Conservation (phyloP, 2,797 vertebrate genomes). For the Tadarida brasiliensis region DNA sequence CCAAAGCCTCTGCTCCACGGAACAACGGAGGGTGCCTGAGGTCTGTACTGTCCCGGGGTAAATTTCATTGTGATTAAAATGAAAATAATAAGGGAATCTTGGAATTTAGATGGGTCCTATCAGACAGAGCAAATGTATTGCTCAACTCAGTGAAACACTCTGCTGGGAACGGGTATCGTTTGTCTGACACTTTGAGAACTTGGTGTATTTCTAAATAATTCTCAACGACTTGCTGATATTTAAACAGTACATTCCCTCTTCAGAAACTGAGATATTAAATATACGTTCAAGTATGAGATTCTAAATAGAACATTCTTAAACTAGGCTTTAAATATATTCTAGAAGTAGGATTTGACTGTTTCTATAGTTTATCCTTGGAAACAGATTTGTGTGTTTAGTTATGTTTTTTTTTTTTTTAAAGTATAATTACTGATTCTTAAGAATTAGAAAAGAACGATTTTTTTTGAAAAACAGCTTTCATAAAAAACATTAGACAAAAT, state of each 20-base stretch:
- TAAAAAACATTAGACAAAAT: slow-evolving; percentile 62
- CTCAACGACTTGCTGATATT: not conserved
- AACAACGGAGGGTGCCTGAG: slow-evolving; percentile 71
- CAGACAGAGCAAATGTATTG: not conserved
- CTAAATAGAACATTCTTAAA: slow-evolving; percentile 44
- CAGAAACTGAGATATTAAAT: slow-evolving; percentile 24
- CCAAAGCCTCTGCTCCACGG: slow-evolving; percentile 79
- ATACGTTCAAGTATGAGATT: not conserved
- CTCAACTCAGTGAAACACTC: not conserved
- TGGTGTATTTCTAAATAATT: slow-evolving; percentile 53
- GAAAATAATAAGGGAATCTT: not conserved
- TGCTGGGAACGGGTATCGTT: not conserved
- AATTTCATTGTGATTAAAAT: slow-evolving; percentile 82
- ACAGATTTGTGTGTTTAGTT: slow-evolving; percentile 34
- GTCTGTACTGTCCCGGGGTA: slow-evolving; percentile 61
- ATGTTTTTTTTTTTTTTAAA: not conserved
- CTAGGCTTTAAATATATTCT: not conserved
- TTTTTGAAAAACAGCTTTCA: slow-evolving; percentile 10
- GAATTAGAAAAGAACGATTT: slow-evolving; percentile 50
- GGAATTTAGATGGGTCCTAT: not conserved
- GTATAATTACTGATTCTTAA: slow-evolving; percentile 39
- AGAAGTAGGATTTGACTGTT: slow-evolving; percentile 43
- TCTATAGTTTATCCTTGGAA: slow-evolving; percentile 36
- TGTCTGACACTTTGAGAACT: not conserved
- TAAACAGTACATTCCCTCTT: not conserved